phyloP scores from a whole-genome alignment of 2,888 invertebrate species.

The Athalia cordata region DNA sequence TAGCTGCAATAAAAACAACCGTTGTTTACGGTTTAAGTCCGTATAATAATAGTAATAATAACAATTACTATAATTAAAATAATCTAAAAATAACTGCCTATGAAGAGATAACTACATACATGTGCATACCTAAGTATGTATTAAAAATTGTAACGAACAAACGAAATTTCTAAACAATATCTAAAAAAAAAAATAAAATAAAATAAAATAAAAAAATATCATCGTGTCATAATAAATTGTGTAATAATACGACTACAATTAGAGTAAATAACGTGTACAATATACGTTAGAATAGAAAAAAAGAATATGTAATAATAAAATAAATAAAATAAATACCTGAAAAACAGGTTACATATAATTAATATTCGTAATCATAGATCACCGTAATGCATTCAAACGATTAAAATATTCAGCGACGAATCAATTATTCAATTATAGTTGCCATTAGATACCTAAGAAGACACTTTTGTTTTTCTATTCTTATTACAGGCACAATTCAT shows the following conservation, averaged over 20 bases:
- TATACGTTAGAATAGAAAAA: conserved; percentile 24
- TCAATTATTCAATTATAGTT: conserved; percentile 19
- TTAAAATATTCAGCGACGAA: conserved; percentile 24
- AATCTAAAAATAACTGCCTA: conserved; percentile 51
- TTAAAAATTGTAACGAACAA: conserved; percentile 45
- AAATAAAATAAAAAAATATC: background rate
- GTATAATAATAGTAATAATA: conserved; percentile 43
- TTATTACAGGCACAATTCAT: conserved; percentile 60
- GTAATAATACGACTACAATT: conserved; percentile 61
- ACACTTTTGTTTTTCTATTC: conserved; percentile 46
- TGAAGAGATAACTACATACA: conserved; percentile 56
- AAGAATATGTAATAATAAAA: conserved; percentile 45
- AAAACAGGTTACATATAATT: conserved; percentile 55
- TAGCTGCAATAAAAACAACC: conserved; percentile 60
- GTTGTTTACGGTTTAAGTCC: conserved; percentile 50
- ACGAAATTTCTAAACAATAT: conserved; percentile 47
- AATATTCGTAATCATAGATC: conserved; percentile 36
- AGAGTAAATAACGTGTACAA: conserved; percentile 4
- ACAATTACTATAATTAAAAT: conserved; percentile 49
- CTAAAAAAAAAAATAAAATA: conserved; percentile 28
- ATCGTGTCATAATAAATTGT: conserved; percentile 5
- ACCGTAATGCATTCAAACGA: conserved; percentile 38
- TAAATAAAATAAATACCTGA: conserved; percentile 63
- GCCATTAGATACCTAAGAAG: conserved; percentile 39
- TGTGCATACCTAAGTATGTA: background rate